These are phyloP conservation scores for Philopotamus ludificatus DNA, from an alignment of 1,140 invertebrate species.

Conservation along the genomic window DNA sequence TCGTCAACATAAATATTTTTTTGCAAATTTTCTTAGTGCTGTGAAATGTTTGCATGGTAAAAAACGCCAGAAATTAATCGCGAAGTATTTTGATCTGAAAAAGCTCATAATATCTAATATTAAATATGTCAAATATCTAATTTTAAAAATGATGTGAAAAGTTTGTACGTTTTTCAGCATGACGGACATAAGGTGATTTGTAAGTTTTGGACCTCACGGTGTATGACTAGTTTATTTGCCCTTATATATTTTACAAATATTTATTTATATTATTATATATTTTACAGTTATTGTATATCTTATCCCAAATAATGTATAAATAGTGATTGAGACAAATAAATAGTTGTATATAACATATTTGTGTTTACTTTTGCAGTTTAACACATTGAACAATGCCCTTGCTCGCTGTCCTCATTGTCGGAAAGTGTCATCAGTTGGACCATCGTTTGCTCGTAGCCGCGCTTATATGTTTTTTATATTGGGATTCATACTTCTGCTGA, in stretches of 20 bases:
- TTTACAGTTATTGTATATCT: neutral
- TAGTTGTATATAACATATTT: neutral
- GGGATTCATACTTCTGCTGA: constrained; percentile 67
- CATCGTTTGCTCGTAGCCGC: constrained; percentile 75
- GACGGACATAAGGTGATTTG: too few species aligned
- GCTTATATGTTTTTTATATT: constrained; percentile 79
- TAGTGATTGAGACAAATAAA: neutral
- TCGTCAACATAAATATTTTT: too few species aligned
- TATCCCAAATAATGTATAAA: constrained; percentile 14
- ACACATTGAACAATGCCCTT: constrained; percentile 87
- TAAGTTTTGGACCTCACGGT: too few species aligned
- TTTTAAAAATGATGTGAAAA: too few species aligned
- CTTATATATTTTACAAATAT: neutral
- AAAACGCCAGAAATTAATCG: too few species aligned
- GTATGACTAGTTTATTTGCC: too few species aligned
- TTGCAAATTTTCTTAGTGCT: too few species aligned
- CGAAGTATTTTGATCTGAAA: too few species aligned
- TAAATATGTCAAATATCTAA: too few species aligned
- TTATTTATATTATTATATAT: constrained; percentile 5
- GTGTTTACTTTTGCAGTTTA: constrained; percentile 76
- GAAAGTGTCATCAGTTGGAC: constrained; percentile 89
- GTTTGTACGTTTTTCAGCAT: too few species aligned
- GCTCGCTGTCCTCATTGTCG: constrained; percentile 95
- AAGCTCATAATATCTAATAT: too few species aligned
- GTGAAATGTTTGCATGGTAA: too few species aligned